Base-by-base conservation (phyloP, 1,140 invertebrate genomes). In the Lepidurus arcticus region DNA sequence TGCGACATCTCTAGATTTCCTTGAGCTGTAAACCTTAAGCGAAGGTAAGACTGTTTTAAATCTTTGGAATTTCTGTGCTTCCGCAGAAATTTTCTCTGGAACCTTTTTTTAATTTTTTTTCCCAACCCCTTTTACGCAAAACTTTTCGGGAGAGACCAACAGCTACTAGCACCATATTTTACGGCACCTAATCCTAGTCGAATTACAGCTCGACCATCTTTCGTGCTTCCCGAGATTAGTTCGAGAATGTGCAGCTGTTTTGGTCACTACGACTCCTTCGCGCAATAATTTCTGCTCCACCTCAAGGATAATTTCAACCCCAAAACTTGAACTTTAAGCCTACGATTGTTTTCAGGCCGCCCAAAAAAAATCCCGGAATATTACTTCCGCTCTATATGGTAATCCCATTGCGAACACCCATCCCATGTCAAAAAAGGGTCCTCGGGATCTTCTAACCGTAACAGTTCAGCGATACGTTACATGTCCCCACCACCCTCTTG, bases 161-260 rank as follows among this genome's bases (percentile, higher is more conserved):
- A 65, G 53, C 53, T 65, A 65, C 53, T 65, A 13, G 53, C 53
- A 16, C 53, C 53, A 65, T 65, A 65, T 65, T 65, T 65, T 65
- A 65, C 53, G 53, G 53, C 21, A 65, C 53, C 53, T 65, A 65
- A 65, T 65, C 53, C 53, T 65, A 65, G 53, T 65, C 53, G 53
- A 65, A 65, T 65, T 65, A 65, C 53, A 65, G 21, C 53, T 21
- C 53, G 13, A 21, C 53, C 53, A 65, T 65, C 53, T 7, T 65
- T 65, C 53, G 16, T 65, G 21, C 53, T 65, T 65, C 53, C 53
- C 53, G 53, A 65, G 53, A 65, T 65, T 65, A 65, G 53, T 65
- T 65, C 53, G 53, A 65, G 53, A 65, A 65, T 65, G 53, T 65
- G 53, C 53, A 65, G 53, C 53, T 65, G 53, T 65, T 65, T 65